phyloP scores from a whole-genome alignment of 30 jellyfish, hydroid and myxozoan species.

The Sanderia malayensis region DNA sequence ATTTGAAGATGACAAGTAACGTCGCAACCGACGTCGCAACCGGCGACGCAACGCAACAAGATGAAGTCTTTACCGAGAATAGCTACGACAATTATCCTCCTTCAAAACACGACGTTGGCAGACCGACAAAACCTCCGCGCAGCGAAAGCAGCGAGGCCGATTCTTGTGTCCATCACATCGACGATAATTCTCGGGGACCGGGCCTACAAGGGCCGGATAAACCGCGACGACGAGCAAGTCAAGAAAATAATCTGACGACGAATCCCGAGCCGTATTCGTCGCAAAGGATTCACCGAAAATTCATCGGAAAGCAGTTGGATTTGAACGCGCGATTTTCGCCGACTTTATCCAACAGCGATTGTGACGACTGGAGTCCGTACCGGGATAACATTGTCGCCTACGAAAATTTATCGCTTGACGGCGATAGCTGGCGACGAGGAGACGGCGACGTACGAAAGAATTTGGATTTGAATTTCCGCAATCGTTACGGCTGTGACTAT shows the following conservation, averaged over 20 bases:
- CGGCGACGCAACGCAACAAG: too few relatives aligned
- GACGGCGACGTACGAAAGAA: too few relatives aligned
- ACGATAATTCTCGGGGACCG: neutral
- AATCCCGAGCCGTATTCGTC: constrained; percentile 64
- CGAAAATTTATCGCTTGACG: neutral
- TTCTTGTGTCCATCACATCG: neutral
- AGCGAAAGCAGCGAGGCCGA: constrained; percentile 58
- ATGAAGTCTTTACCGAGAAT: constrained; percentile 11
- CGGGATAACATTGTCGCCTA: too few relatives aligned
- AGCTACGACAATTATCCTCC: constrained; percentile 73
- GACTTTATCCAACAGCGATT: constrained; percentile 45
- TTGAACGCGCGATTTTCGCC: constrained; percentile 46
- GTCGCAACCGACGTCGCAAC: neutral
- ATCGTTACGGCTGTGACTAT: too few relatives aligned
- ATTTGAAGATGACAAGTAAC: neutral
- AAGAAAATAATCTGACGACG: constrained; percentile 14
- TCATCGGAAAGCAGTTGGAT: constrained; percentile 13
- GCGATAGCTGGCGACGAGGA: neutral
- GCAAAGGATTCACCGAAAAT: constrained; percentile 43
- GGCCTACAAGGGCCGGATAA: constrained; percentile 22
- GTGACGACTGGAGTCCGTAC: constrained; percentile 42
- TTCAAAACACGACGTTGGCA: constrained; percentile 39
- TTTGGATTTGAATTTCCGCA: too few relatives aligned
- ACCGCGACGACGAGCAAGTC: constrained; percentile 60
- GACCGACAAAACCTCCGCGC: constrained; percentile 84